phyloP scores from a whole-genome alignment of 2,888 invertebrate genomes.

The Lepidocyrtinus sp. region DNA sequence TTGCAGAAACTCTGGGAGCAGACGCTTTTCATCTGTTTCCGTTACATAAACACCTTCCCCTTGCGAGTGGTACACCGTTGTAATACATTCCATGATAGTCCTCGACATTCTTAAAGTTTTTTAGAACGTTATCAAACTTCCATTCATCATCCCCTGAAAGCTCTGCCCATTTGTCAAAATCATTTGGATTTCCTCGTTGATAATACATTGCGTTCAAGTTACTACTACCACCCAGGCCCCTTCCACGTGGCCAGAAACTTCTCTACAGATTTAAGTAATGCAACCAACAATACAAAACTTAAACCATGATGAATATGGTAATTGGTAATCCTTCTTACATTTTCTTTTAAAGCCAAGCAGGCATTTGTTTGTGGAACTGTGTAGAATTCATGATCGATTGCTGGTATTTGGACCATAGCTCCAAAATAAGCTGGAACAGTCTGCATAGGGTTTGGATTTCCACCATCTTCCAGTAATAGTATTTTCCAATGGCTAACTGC shows the following conservation, averaged over 20 bases:
- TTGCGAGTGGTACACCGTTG: slow-evolving; percentile 34
- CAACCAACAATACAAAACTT: neutral
- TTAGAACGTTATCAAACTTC: slow-evolving; percentile 61
- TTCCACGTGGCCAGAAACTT: slow-evolving; percentile 81
- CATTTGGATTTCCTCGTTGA: slow-evolving; percentile 59
- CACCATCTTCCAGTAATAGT: slow-evolving; percentile 81
- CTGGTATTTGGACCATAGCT: slow-evolving; percentile 78
- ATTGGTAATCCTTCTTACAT: neutral
- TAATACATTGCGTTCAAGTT: slow-evolving; percentile 73
- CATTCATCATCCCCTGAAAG: slow-evolving; percentile 52
- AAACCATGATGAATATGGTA: neutral
- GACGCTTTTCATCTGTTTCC: neutral
- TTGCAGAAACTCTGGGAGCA: slow-evolving; percentile 33
- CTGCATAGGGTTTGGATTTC: slow-evolving; percentile 72
- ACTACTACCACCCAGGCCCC: slow-evolving; percentile 83
- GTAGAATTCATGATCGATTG: slow-evolving; percentile 81
- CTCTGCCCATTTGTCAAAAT: slow-evolving; percentile 63
- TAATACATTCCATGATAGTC: slow-evolving; percentile 48
- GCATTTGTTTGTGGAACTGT: slow-evolving; percentile 79
- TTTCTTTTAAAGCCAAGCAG: slow-evolving; percentile 72
- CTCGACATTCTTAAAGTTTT: slow-evolving; percentile 63
- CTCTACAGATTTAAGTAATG: slow-evolving; percentile 73
- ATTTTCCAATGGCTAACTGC: slow-evolving; percentile 72
- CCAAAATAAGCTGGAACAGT: slow-evolving; percentile 36
- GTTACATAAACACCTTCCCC: slow-evolving; percentile 41